These are phyloP conservation scores for Syngnathus scovelli DNA, from an alignment of 2,113 vertebrate species.

Conservation along the genomic window DNA sequence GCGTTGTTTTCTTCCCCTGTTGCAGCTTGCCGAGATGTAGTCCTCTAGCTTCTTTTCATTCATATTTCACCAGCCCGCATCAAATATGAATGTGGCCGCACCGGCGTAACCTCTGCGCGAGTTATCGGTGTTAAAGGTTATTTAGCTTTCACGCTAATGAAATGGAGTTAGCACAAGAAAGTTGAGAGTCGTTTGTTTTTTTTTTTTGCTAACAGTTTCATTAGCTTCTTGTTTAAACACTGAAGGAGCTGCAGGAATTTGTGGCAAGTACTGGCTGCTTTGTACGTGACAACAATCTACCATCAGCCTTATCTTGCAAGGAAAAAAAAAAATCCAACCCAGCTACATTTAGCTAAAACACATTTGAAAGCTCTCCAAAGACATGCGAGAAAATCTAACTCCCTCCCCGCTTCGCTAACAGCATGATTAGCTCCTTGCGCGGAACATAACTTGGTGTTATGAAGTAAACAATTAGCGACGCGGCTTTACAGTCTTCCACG, in stretches of 20 bases:
- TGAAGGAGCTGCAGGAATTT: not conserved
- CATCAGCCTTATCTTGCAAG: not conserved
- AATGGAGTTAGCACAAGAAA: not conserved
- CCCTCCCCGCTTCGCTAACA: not conserved
- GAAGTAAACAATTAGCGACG: constrained; percentile 37
- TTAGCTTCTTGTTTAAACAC: not conserved
- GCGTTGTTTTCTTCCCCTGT: constrained; percentile 9
- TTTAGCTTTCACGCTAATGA: not conserved
- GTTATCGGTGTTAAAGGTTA: not conserved
- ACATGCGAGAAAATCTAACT: not conserved
- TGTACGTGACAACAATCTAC: not conserved
- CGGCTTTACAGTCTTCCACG: constrained; percentile 25
- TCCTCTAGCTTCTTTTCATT: constrained; percentile 39
- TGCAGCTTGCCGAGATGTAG: constrained; percentile 5
- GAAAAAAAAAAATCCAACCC: too few relatives aligned
- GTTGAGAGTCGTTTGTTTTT: not conserved
- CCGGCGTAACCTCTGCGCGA: constrained; percentile 1
- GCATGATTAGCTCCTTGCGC: constrained; percentile 34
- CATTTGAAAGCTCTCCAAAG: not conserved
- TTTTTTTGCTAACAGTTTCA: not conserved
- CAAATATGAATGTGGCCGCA: constrained; percentile 38
- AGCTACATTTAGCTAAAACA: not conserved
- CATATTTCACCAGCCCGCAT: constrained; percentile 46
- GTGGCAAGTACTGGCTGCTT: not conserved
- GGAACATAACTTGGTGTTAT: constrained; percentile 20